phyloP scores from a whole-genome alignment of 2,888 invertebrate genomes.

The Gymnocheta viridis region DNA sequence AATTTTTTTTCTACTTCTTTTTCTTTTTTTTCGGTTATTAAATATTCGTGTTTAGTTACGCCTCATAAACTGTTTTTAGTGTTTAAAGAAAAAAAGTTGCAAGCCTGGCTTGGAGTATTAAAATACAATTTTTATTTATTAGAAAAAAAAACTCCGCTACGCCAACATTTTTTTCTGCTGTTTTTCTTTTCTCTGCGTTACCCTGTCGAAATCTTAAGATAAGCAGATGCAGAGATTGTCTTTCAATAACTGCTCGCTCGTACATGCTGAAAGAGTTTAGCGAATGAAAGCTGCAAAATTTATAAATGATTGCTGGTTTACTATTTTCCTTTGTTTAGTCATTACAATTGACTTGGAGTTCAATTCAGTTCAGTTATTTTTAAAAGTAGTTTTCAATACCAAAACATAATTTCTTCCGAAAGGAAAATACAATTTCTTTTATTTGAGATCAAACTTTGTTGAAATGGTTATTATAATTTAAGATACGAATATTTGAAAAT shows the following conservation, averaged over 20 bases:
- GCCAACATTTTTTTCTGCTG: constrained; percentile 7
- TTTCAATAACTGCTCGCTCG: constrained; percentile 20
- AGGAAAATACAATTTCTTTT: constrained; percentile 28
- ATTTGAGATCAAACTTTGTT: constrained; percentile 27
- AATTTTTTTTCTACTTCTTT: constrained; percentile 1
- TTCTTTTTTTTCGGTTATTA: constrained; percentile 19
- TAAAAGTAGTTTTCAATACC: constrained; percentile 35
- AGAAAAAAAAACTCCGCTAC: constrained; percentile 39
- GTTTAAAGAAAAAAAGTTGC: constrained; percentile 26
- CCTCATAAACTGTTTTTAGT: constrained; percentile 43
- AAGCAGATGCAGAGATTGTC: constrained; percentile 45
- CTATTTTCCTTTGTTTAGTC: constrained; percentile 52
- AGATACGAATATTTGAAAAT: neutral
- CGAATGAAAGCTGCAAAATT: constrained; percentile 52
- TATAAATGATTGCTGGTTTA: constrained; percentile 38
- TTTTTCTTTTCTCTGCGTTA: constrained; percentile 28
- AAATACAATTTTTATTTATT: constrained; percentile 13
- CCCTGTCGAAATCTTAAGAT: constrained; percentile 38
- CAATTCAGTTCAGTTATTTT: constrained; percentile 26
- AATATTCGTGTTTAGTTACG: constrained; percentile 62
- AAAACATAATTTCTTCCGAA: constrained; percentile 20
- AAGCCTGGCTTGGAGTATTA: constrained; percentile 37
- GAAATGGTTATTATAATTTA: constrained; percentile 38
- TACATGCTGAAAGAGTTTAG: neutral
- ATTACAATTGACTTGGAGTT: constrained; percentile 28